Evolutionary conservation across 2,888 invertebrate genomes (phyloP).

Genomic region (Eilema depressum): DNA sequence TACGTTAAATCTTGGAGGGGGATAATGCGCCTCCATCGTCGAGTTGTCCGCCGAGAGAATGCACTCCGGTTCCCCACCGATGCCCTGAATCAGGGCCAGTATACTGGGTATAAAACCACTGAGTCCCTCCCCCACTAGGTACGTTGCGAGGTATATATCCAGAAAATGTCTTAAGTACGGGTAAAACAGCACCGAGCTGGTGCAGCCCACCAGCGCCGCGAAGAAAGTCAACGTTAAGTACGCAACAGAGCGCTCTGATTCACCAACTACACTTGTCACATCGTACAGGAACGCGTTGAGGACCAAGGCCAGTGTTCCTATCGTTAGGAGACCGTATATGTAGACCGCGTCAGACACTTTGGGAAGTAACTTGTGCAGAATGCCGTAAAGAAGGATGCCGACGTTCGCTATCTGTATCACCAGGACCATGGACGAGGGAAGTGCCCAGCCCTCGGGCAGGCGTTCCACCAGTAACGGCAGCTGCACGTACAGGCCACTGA

Average conservation of each 20-base stretch:
- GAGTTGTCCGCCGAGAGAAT: constrained; percentile 68
- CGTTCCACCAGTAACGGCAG: constrained; percentile 93
- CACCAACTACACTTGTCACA: constrained; percentile 83
- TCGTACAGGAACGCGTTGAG: constrained; percentile 88
- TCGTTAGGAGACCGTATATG: constrained; percentile 84
- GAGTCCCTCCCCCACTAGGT: constrained; percentile 93
- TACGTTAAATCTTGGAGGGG: constrained; percentile 86
- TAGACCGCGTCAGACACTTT: constrained; percentile 81
- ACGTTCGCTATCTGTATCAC: constrained; percentile 94
- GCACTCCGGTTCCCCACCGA: constrained; percentile 88
- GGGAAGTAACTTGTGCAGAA: constrained; percentile 78
- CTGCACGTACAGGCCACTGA: constrained; percentile 96
- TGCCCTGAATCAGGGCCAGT: constrained; percentile 93
- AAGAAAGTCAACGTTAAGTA: constrained; percentile 89
- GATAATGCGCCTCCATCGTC: constrained; percentile 65
- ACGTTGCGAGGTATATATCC: constrained; percentile 92
- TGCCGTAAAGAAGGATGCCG: constrained; percentile 91
- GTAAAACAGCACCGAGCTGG: constrained; percentile 94
- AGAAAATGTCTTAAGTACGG: constrained; percentile 93
- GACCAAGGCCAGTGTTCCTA: constrained; percentile 86
- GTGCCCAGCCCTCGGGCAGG: constrained; percentile 95
- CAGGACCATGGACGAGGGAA: constrained; percentile 94
- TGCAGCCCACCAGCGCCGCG: constrained; percentile 92
- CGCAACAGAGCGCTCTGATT: constrained; percentile 83
- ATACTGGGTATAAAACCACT: constrained; percentile 94